Percentiles rank a stretch among this genome's conserved stretches.
Conservation (phyloP, 1,140 invertebrate genomes). For the Zaprionus vittiger region DNA sequence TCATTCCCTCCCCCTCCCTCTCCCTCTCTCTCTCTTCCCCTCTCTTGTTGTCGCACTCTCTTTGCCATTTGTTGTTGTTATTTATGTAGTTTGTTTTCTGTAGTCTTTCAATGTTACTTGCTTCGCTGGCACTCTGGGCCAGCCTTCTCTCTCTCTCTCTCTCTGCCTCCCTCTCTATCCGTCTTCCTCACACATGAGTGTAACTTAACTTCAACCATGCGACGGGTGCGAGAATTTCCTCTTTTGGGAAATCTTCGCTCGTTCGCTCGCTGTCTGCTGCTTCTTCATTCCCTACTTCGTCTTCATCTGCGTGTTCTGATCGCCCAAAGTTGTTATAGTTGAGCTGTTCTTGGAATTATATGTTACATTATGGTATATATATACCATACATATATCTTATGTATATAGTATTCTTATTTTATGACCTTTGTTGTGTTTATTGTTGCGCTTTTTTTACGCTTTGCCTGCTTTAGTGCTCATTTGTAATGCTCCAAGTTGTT, state of each 20-base stretch:
- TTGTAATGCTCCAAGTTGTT: constrained; percentile 23
- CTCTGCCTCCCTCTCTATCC: too few relatives aligned
- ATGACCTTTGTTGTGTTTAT: constrained; percentile 36
- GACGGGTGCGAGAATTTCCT: constrained; percentile 13
- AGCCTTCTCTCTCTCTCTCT: too few relatives aligned
- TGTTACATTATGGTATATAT: constrained; percentile 23
- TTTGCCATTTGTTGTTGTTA: constrained; percentile 21
- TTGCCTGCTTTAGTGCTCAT: constrained; percentile 39
- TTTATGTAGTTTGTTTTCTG: constrained; percentile 40
- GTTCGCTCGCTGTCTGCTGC: not conserved
- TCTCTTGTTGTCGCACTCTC: constrained; percentile 1
- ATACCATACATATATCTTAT: constrained; percentile 23
- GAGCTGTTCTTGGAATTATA: constrained; percentile 59
- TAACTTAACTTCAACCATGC: not conserved
- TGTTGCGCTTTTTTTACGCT: constrained; percentile 12
- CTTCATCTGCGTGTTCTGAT: constrained; percentile 21
- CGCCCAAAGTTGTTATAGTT: constrained; percentile 26
- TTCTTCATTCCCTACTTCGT: not conserved
- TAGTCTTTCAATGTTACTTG: constrained; percentile 38
- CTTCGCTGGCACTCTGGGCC: constrained; percentile 6
- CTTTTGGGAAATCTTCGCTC: constrained; percentile 12
- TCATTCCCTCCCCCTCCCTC: not conserved
- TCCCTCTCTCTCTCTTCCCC: not conserved
- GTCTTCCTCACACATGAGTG: not conserved
- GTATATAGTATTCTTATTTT: constrained; percentile 46